Evolutionary conservation across 1,140 invertebrate species (phyloP).

Genomic region (Drosophila kurseongensis): DNA sequence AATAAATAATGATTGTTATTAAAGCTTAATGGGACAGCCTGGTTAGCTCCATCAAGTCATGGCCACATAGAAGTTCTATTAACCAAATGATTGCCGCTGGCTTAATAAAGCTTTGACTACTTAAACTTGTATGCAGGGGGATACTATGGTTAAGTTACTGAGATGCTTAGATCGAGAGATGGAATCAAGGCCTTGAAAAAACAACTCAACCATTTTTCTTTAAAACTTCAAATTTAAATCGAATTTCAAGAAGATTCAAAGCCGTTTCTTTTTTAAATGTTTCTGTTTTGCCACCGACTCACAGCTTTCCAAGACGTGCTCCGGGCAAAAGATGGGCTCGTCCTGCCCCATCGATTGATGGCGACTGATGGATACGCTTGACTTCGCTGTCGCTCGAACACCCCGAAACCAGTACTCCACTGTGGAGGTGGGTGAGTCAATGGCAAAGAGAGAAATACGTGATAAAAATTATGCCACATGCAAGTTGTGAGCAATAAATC

Average conservation of each 20-base stretch:
- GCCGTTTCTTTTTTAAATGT: not conserved
- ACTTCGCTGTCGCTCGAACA: slow-evolving; percentile 2
- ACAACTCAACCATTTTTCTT: too few species aligned
- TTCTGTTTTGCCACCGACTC: not conserved
- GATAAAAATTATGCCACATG: slow-evolving; percentile 77
- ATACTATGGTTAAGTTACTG: too few species aligned
- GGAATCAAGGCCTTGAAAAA: too few species aligned
- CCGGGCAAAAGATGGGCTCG: not conserved
- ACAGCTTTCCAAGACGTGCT: slow-evolving; percentile 1
- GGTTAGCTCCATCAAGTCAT: not conserved
- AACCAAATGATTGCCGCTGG: not conserved
- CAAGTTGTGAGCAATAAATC: slow-evolving; percentile 79
- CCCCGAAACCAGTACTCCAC: not conserved
- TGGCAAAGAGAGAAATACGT: slow-evolving; percentile 47
- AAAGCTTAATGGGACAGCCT: not conserved
- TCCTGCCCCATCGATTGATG: not conserved
- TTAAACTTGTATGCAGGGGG: too few species aligned
- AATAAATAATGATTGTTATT: slow-evolving; percentile 10
- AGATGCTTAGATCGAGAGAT: too few species aligned
- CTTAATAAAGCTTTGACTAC: not conserved
- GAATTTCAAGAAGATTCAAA: not conserved
- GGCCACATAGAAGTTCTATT: not conserved
- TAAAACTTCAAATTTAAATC: not conserved
- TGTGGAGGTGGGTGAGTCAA: not conserved
- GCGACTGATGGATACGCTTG: slow-evolving; percentile 16